Percentiles rank a stretch among this genome's conserved stretches.
Evolutionary conservation across 2,113 vertebrate genomes (phyloP).

Genomic region (Aythya baeri): DNA sequence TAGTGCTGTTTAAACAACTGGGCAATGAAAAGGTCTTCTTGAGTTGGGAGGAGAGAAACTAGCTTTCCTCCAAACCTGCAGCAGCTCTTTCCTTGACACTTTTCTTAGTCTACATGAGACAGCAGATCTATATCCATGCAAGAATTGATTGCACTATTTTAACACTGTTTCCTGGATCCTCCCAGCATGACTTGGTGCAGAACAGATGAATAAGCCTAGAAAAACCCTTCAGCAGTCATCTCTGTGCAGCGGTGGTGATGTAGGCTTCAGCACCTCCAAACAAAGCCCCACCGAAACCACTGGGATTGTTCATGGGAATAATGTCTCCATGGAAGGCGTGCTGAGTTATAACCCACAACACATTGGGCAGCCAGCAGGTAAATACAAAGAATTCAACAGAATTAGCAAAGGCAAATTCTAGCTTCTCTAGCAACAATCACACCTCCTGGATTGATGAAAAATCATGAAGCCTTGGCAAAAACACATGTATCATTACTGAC

Average conservation of each 20-base stretch:
- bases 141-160: accelerated
- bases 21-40: neutral
- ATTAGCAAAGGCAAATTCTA: neutral
- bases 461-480: neutral
- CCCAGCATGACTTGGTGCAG: neutral
- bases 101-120: neutral
- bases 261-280: neutral
- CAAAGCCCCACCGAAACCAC: neutral
- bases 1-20: neutral
- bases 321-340: neutral
- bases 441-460: neutral
- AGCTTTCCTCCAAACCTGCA: neutral
- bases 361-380: neutral
- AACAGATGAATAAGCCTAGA: neutral
- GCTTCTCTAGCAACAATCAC: neutral
- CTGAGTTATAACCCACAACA: neutral
- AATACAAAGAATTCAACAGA: neutral
- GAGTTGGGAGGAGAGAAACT: neutral
- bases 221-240: neutral
- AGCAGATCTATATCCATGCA: neutral
- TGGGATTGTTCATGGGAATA: neutral
- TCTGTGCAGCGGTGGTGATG: neutral
- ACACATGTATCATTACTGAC: neutral
- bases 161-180: neutral
- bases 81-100: neutral